These are phyloP conservation scores for Ptiloglossa arizonensis DNA, from an alignment of 1,140 invertebrate genomes.

Conservation along the genomic window DNA sequence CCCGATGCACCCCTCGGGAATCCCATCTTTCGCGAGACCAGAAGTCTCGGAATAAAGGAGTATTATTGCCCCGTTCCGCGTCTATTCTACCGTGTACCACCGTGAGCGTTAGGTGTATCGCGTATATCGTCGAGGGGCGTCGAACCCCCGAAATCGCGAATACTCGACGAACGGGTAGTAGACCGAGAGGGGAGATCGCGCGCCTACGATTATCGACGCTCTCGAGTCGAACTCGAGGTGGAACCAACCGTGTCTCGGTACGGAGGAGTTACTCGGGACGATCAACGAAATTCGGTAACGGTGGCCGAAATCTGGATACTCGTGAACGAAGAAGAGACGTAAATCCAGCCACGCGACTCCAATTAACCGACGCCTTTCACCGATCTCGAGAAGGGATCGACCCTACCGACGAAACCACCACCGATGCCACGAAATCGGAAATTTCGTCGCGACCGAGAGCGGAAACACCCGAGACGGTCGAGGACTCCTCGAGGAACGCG, in stretches of 20 bases:
- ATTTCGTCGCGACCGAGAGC: neutral
- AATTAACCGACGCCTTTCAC: too few relatives aligned
- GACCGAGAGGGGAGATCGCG: too few relatives aligned
- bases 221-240: too few relatives aligned
- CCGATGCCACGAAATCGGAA: neutral
- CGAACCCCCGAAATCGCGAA: neutral
- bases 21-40: conserved; percentile 53
- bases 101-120: conserved; percentile 13
- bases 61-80: conserved; percentile 25
- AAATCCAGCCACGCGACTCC: too few relatives aligned
- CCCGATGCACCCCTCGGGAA: conserved; percentile 61
- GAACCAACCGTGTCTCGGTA: too few relatives aligned
- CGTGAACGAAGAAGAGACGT: too few relatives aligned
- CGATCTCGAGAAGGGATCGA: neutral
- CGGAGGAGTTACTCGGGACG: too few relatives aligned
- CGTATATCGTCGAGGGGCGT: conserved; percentile 28
- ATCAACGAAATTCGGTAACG: too few relatives aligned
- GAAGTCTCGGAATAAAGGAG: conserved; percentile 49
- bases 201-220: too few relatives aligned
- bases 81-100: conserved; percentile 22
- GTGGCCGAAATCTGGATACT: too few relatives aligned
- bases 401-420: neutral
- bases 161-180: neutral
- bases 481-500: neutral
- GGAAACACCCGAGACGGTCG: too few relatives aligned